Conservation (phyloP, 2,888 invertebrate species). For the Pandemis corylana region DNA sequence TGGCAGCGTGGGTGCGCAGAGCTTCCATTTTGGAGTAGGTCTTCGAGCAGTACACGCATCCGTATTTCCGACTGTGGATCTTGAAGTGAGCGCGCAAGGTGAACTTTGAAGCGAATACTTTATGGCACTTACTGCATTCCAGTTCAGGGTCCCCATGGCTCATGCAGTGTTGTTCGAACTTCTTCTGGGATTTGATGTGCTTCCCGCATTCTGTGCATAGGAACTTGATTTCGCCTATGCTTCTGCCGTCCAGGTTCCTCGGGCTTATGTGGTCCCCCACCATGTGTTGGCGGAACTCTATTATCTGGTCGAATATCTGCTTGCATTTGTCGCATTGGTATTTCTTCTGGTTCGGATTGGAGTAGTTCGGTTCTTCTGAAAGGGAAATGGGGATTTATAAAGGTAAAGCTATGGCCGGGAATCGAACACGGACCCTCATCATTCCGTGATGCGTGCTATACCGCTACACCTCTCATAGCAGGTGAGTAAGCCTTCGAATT, state of each 20-base stretch:
- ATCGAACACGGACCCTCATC: too few relatives aligned
- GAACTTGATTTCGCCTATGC: slow-evolving; percentile 54
- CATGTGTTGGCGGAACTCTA: slow-evolving; percentile 70
- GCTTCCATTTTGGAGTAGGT: slow-evolving; percentile 58
- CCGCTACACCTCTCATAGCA: too few relatives aligned
- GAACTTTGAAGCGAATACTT: slow-evolving; percentile 78
- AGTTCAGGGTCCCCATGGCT: slow-evolving; percentile 77
- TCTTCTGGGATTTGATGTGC: slow-evolving; percentile 65
- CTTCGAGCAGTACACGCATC: slow-evolving; percentile 64
- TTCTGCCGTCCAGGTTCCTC: slow-evolving; percentile 39
- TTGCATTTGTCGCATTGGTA: slow-evolving; percentile 79
- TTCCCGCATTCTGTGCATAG: slow-evolving; percentile 72
- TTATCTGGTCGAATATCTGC: slow-evolving; percentile 69
- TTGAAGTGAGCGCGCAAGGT: slow-evolving; percentile 72
- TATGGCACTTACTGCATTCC: slow-evolving; percentile 75
- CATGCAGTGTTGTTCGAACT: slow-evolving; percentile 70
- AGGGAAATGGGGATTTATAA: not conserved
- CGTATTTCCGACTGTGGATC: slow-evolving; percentile 67
- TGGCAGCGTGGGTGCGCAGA: slow-evolving; percentile 59
- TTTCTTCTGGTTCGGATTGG: slow-evolving; percentile 59
- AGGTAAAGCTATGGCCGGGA: too few relatives aligned
- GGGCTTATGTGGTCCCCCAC: slow-evolving; percentile 56
- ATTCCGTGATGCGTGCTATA: too few relatives aligned
- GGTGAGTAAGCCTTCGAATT: too few relatives aligned
- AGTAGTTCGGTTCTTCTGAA: slow-evolving; percentile 36